A percentile compares a stretch with the other conserved stretches of the same genome.
These are phyloP conservation scores for Biston stratarius DNA, from an alignment of 2,888 invertebrate species.

Conservation along the genomic window DNA sequence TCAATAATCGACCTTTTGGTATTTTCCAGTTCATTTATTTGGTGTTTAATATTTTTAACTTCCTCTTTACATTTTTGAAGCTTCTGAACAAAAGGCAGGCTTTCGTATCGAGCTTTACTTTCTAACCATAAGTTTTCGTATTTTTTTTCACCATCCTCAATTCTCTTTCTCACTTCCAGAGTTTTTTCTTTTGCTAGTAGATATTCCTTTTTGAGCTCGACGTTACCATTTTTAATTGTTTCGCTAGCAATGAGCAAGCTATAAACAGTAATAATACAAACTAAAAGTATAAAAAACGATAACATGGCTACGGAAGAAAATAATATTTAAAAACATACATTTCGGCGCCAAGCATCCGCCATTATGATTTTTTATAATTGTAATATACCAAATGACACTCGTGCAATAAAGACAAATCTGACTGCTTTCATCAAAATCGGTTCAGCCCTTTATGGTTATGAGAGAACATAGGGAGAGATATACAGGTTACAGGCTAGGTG, in stretches of 20 bases:
- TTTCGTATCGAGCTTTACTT: conserved; percentile 69
- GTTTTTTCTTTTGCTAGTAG: conserved; percentile 64
- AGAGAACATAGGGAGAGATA: too few relatives aligned
- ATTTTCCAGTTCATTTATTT: conserved; percentile 54
- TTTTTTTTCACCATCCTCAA: conserved; percentile 62
- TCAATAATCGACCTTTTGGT: conserved; percentile 51
- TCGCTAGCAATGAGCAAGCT: conserved; percentile 63
- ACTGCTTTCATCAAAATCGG: too few relatives aligned
- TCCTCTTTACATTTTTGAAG: conserved; percentile 55
- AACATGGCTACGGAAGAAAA: not conserved
- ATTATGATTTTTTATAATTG: too few relatives aligned
- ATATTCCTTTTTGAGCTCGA: conserved; percentile 68
- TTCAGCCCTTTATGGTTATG: too few relatives aligned
- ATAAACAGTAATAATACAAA: conserved; percentile 6
- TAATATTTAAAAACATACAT: too few relatives aligned
- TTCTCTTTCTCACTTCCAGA: conserved; percentile 56
- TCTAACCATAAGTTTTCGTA: conserved; percentile 70
- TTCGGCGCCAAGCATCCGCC: too few relatives aligned
- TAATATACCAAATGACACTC: too few relatives aligned
- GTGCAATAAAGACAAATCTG: too few relatives aligned
- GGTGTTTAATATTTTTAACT: conserved; percentile 50
- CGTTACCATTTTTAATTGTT: conserved; percentile 65
- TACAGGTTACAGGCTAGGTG: too few relatives aligned
- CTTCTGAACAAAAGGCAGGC: conserved; percentile 67
- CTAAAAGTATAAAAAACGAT: not conserved